A percentile compares a stretch with the other conserved stretches of the same genome.
Conservation (phyloP, 2,113 vertebrate species). For the Microtus oregoni region DNA sequence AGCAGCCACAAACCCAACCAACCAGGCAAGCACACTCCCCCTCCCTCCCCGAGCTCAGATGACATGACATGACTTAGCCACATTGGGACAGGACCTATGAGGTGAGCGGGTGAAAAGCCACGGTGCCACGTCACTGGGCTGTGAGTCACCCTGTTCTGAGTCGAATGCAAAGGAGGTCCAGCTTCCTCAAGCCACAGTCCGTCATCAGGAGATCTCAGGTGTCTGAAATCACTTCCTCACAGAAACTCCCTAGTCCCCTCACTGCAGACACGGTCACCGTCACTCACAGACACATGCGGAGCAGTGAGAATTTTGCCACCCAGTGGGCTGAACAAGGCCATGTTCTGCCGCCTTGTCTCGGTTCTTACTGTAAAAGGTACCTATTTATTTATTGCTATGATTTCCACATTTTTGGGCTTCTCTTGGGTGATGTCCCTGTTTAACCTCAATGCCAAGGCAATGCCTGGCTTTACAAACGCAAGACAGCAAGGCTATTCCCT, state of each 20-base stretch:
- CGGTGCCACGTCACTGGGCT: rapidly evolving
- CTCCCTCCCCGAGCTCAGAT: too few species aligned
- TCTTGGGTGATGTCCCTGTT: neutral
- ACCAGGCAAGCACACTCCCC: too few species aligned
- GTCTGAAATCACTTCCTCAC: neutral
- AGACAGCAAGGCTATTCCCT: neutral
- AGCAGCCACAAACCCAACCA: neutral
- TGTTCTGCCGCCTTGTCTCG: neutral
- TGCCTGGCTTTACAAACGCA: rapidly evolving
- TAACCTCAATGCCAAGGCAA: rapidly evolving
- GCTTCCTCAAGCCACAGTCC: rapidly evolving
- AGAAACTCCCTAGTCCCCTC: neutral
- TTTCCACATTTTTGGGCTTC: neutral
- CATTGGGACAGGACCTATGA: rapidly evolving
- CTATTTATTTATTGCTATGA: rapidly evolving
- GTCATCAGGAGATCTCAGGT: neutral
- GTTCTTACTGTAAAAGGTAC: rapidly evolving
- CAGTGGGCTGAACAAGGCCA: neutral
- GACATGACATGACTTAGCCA: neutral
- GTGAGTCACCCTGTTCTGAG: neutral
- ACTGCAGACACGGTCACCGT: rapidly evolving
- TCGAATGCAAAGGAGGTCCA: rapidly evolving
- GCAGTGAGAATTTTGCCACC: rapidly evolving
- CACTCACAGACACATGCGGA: neutral
- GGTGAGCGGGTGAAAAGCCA: rapidly evolving